Evolutionary conservation across 2,888 invertebrate genomes (phyloP).

Genomic region (Deilephila elpenor): DNA sequence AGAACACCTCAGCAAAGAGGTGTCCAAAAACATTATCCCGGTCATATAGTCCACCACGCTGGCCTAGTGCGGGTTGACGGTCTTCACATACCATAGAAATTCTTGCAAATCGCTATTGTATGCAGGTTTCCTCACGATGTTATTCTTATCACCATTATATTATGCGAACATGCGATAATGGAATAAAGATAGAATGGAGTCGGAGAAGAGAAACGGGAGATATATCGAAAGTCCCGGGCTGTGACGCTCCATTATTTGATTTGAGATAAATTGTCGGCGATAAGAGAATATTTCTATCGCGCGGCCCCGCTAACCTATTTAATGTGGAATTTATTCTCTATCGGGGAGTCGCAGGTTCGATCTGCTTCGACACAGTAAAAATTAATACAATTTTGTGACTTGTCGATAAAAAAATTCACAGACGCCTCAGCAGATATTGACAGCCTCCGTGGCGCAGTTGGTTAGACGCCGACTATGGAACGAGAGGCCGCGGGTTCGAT

Average conservation of each 20-base stretch:
- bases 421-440: too few species aligned
- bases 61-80: too few species aligned
- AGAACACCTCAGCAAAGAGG: too few species aligned
- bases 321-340: conserved; percentile 32
- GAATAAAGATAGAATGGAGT: not conserved
- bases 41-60: too few species aligned
- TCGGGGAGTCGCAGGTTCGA: not conserved
- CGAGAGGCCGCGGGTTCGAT: too few species aligned
- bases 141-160: too few species aligned
- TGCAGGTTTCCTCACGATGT: too few species aligned
- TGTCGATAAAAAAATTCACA: not conserved
- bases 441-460: too few species aligned
- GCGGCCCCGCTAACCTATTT: conserved; percentile 32
- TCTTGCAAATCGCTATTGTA: too few species aligned
- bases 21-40: too few species aligned
- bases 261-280: conserved; percentile 28
- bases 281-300: conserved; percentile 27
- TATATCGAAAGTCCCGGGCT: not conserved
- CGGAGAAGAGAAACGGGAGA: not conserved
- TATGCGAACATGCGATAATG: not conserved
- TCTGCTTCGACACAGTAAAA: not conserved
- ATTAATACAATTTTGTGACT: not conserved
- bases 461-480: too few species aligned
- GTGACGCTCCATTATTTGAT: conserved; percentile 28
- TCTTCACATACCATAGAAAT: too few species aligned